Evolutionary conservation across 2,113 vertebrate genomes (phyloP), one percentile per base, ranked within the genome.

Genomic region (Chlorodrepanis virens): DNA sequence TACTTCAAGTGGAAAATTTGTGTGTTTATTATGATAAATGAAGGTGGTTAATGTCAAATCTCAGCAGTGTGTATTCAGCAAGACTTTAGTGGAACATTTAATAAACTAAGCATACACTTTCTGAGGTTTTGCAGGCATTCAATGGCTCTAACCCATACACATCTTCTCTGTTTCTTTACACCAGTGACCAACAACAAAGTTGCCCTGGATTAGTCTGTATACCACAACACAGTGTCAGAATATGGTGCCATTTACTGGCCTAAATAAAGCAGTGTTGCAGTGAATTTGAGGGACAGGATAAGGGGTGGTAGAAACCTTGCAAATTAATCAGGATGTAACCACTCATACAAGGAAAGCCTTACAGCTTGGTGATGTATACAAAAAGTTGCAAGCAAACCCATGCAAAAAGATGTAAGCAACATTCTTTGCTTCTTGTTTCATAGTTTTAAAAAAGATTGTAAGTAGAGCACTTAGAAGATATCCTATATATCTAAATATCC

Each of bases 41-140:
- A 97, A 96, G 95, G 93, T 93, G 96, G 96, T 93, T 97, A 96
- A 93, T 93, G 90, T 97, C 96, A 96, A 95, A 95, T 79, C 92
- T 97, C 94, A 90, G 56, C 80, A 74, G 24, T 78, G 74, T 91
- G 64, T 89, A 89, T 79, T 97, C 97, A 94, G 81, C 74, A 93
- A 88, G 86, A 92, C 84, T 94, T 91, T 79, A 75, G 42, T 81
- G 75, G 70, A 90, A 97, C 68, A 68, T 92, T 97, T 97, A 63
- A 80, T 81, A 97, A 92, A 91, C 92, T 90, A 86, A 91, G 45
- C 47, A 74, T 94, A 96, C 64, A 85, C 67, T 79, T 68, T 83
- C 64, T 76, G 78, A 94, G 77, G 10, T 89, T 94, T 83, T 68
- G 39, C 54, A 69, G 81, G 80, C 82, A 82, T 96, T 95, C 61